phyloP scores from a whole-genome alignment of 2,113 vertebrate genomes.

The Forbesichthys agassizii region DNA sequence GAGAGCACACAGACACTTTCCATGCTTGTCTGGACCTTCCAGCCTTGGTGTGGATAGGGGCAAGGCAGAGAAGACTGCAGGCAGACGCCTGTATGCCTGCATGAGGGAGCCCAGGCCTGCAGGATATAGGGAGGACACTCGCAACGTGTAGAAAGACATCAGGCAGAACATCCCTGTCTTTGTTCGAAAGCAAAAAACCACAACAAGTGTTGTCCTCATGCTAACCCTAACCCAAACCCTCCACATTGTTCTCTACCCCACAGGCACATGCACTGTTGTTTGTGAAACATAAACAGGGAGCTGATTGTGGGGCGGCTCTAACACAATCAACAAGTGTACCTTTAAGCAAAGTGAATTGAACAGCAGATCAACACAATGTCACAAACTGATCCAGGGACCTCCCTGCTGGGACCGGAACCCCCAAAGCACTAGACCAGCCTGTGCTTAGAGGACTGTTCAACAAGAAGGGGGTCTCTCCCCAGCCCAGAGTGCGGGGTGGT shows the following conservation, averaged over 20 bases:
- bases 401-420: too few species aligned
- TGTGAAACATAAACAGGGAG: too few species aligned
- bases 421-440: too few species aligned
- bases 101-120: not conserved
- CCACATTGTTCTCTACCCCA: too few species aligned
- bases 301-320: too few species aligned
- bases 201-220: too few species aligned
- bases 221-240: too few species aligned
- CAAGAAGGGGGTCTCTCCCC: constrained; percentile 21
- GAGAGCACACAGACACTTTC: constrained; percentile 31
- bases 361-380: too few species aligned
- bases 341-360: too few species aligned
- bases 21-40: constrained; percentile 50
- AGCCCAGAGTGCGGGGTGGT: constrained; percentile 16
- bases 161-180: constrained; percentile 19
- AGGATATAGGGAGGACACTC: not conserved
- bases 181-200: not conserved
- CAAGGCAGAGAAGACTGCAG: constrained; percentile 18
- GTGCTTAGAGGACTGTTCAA: not conserved
- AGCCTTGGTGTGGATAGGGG: constrained; percentile 26
- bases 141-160: constrained; percentile 10
- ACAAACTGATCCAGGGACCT: too few species aligned
- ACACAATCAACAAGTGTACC: too few species aligned
- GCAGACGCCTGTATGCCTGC: constrained; percentile 12
- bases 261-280: too few species aligned